These are phyloP conservation scores for Andrena chrysosceles DNA, from an alignment of 2,888 invertebrate species.

Conservation along the genomic window DNA sequence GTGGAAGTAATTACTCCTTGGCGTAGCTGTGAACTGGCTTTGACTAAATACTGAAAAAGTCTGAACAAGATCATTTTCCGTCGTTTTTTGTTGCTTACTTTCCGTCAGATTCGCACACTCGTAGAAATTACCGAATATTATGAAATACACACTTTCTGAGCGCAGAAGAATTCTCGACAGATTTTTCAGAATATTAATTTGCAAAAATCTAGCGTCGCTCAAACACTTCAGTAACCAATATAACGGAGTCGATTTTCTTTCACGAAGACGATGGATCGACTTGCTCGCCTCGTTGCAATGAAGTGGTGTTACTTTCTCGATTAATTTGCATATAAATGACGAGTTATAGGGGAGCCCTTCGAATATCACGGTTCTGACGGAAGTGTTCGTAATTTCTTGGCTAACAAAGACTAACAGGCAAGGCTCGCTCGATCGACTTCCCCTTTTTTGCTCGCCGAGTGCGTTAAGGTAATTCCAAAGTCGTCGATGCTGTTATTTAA, in stretches of 20 bases:
- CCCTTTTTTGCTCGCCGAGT: neutral
- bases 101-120: too few species aligned
- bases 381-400: conserved; percentile 28
- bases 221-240: too few species aligned
- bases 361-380: neutral
- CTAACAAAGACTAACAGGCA: conserved; percentile 5
- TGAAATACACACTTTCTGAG: too few species aligned
- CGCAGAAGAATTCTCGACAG: too few species aligned
- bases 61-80: neutral
- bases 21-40: conserved; percentile 21
- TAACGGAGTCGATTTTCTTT: neutral
- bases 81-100: neutral
- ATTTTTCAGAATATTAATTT: too few species aligned
- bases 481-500: conserved; percentile 56
- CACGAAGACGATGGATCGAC: neutral
- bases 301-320: neutral
- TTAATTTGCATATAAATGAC: conserved; percentile 27
- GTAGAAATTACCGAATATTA: too few species aligned
- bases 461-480: conserved; percentile 40
- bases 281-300: neutral
- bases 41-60: conserved; percentile 15
- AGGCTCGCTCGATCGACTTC: conserved; percentile 20
- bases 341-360: neutral
- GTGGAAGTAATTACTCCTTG: conserved; percentile 57
- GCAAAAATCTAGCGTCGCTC: too few species aligned